Evolutionary conservation across 2,888 invertebrate species (phyloP).

Genomic region (Cecidostiba fungosa): DNA sequence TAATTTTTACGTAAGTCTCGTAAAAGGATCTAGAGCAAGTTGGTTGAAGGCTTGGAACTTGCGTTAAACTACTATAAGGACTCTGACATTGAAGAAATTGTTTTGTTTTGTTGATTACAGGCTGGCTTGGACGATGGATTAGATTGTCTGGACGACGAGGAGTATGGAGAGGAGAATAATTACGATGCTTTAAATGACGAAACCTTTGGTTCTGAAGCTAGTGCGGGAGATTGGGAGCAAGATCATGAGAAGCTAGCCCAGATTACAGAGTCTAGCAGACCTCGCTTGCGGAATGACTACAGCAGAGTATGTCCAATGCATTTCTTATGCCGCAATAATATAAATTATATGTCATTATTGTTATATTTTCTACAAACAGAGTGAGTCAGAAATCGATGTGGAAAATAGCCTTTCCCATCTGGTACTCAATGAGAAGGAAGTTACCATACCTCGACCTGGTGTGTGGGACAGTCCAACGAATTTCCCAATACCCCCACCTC

Average conservation of each 20-base stretch:
- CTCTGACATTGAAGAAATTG: neutral
- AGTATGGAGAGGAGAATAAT: slow-evolving; percentile 88
- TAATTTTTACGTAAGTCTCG: neutral
- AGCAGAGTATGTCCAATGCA: slow-evolving; percentile 59
- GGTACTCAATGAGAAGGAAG: slow-evolving; percentile 83
- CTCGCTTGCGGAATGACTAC: slow-evolving; percentile 68
- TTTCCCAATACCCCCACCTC: slow-evolving; percentile 70
- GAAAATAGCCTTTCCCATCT: slow-evolving; percentile 83
- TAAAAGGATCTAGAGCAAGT: neutral
- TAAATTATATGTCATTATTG: neutral
- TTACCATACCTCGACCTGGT: slow-evolving; percentile 79
- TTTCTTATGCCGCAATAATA: neutral
- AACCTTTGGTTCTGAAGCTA: slow-evolving; percentile 91
- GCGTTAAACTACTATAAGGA: neutral
- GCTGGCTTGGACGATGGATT: slow-evolving; percentile 75
- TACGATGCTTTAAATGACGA: slow-evolving; percentile 96
- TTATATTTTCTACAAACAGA: slow-evolving; percentile 64
- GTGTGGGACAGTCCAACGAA: slow-evolving; percentile 81
- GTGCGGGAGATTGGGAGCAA: slow-evolving; percentile 87
- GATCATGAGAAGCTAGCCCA: slow-evolving; percentile 87
- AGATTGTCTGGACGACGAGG: slow-evolving; percentile 82
- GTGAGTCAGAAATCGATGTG: slow-evolving; percentile 74
- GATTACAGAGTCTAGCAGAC: slow-evolving; percentile 81
- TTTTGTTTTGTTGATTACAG: slow-evolving; percentile 28
- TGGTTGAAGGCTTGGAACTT: neutral